These are phyloP conservation scores for Leptonema lineaticorne DNA, from an alignment of 1,140 invertebrate species.

Conservation along the genomic window DNA sequence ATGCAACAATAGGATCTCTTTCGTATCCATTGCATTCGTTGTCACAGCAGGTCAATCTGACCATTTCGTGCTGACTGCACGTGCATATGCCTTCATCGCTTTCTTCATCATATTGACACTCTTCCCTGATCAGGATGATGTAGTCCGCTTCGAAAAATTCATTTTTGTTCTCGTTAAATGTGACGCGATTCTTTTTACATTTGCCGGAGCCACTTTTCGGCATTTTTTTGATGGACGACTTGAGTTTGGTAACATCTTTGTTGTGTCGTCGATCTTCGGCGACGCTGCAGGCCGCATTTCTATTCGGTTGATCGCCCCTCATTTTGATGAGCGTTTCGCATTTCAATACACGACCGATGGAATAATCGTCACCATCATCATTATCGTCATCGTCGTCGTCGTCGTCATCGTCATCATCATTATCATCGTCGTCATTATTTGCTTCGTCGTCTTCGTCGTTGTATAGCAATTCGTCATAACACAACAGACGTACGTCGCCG, in stretches of 20 bases:
- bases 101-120: conserved; percentile 77
- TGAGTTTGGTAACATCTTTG: conserved; percentile 55
- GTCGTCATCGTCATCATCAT: conserved; percentile 30
- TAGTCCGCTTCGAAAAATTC: conserved; percentile 87
- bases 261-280: conserved; percentile 50
- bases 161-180: conserved; percentile 82
- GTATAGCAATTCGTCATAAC: conserved; percentile 37
- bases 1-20: conserved; percentile 52
- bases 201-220: conserved; percentile 29
- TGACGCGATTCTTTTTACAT: conserved; percentile 70
- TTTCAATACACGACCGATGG: too few relatives aligned
- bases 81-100: conserved; percentile 70
- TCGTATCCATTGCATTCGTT: conserved; percentile 55
- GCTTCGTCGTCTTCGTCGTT: conserved; percentile 20
- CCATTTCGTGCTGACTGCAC: conserved; percentile 71
- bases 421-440: conserved; percentile 2
- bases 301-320: conserved; percentile 49
- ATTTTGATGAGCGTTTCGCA: too few relatives aligned
- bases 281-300: conserved; percentile 43
- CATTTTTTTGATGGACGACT: conserved; percentile 53
- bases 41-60: conserved; percentile 61
- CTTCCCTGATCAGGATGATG: conserved; percentile 81
- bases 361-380: too few relatives aligned
- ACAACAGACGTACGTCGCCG: conserved; percentile 4
- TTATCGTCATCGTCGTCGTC: conserved; percentile 17